These are phyloP conservation scores for Oncorhynchus nerka DNA, from an alignment of 2,113 vertebrate genomes.

Conservation along the genomic window DNA sequence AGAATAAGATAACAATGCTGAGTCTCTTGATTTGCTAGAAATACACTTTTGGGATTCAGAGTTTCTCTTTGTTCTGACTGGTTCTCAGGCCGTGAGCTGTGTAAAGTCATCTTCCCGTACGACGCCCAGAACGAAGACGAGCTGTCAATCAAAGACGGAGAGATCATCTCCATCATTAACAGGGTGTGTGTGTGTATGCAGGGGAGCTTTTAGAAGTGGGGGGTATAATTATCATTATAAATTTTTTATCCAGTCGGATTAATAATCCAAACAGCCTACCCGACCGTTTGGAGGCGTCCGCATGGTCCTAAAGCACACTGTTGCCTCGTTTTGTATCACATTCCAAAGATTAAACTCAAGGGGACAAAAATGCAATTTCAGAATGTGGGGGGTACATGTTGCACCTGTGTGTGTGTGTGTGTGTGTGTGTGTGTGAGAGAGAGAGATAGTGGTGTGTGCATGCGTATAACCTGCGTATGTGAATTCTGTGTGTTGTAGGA, in stretches of 20 bases:
- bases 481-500: conserved; percentile 72
- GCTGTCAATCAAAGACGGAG: conserved; percentile 94
- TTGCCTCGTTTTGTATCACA: too few species aligned
- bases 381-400: too few species aligned
- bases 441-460: neutral
- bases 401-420: neutral
- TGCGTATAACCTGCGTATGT: neutral
- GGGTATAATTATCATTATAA: too few species aligned
- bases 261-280: too few species aligned
- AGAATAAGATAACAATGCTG: neutral
- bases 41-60: neutral
- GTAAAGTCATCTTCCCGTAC: conserved; percentile 96
- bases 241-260: too few species aligned
- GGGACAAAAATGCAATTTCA: too few species aligned
- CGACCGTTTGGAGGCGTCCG: too few species aligned
- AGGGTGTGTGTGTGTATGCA: conserved; percentile 79
- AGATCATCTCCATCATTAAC: conserved; percentile 89
- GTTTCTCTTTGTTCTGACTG: conserved; percentile 15
- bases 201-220: too few species aligned
- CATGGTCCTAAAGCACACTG: too few species aligned
- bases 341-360: too few species aligned
- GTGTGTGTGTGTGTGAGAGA: neutral
- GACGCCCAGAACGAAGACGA: conserved; percentile 97
- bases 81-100: conserved; percentile 88
- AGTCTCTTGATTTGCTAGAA: too few species aligned